Evolutionary conservation across 2,113 vertebrate species (phyloP).

Genomic region (Martes martes): DNA sequence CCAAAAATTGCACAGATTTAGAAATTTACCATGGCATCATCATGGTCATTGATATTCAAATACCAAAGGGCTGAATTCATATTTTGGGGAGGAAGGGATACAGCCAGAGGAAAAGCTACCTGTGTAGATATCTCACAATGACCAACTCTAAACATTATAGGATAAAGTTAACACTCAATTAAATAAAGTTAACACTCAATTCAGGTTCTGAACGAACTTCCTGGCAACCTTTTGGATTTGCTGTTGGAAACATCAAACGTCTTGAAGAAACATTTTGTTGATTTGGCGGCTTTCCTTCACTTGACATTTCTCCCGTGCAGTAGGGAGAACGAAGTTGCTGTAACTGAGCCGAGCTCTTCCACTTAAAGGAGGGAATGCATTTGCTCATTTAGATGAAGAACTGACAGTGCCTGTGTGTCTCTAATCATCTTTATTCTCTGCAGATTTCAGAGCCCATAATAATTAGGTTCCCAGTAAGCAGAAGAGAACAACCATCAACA

Average conservation of each 20-base stretch:
- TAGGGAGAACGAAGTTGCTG: background rate
- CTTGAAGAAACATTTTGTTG: background rate
- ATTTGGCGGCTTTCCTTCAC: background rate
- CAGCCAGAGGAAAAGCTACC: background rate
- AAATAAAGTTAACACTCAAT: background rate
- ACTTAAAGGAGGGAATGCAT: background rate
- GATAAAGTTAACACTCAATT: background rate
- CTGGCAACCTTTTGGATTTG: background rate
- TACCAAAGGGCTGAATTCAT: background rate
- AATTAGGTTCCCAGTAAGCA: background rate
- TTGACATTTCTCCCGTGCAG: background rate
- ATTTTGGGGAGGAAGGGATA: background rate
- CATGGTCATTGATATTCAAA: background rate
- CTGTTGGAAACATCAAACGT: background rate
- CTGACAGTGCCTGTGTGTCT: background rate
- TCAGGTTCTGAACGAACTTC: background rate
- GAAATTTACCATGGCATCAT: background rate
- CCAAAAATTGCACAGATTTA: background rate
- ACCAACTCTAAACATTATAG: background rate
- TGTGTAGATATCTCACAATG: background rate
- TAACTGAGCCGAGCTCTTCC: background rate
- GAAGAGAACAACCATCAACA: background rate
- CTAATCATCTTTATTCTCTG: background rate
- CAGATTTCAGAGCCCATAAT: background rate
- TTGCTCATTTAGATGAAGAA: background rate